Conservation (phyloP, 2,888 invertebrate species). For the Atethmia centrago region DNA sequence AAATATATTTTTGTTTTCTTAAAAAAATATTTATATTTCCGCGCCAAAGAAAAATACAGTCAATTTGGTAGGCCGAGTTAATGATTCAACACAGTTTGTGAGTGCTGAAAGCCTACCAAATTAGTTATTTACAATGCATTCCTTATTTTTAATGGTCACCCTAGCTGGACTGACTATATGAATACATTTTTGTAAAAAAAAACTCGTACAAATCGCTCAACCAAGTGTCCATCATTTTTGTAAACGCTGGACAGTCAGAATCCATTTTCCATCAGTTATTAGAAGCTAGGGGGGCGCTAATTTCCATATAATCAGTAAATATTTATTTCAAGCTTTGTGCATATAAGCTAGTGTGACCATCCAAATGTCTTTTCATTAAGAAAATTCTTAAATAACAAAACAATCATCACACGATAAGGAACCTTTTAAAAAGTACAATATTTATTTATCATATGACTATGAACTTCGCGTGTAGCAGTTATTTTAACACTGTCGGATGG, state of each 20-base stretch:
- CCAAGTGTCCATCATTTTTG: constrained; percentile 9
- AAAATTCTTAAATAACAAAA: constrained; percentile 83
- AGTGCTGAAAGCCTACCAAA: constrained; percentile 86
- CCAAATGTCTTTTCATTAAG: constrained; percentile 68
- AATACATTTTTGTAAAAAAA: constrained; percentile 34
- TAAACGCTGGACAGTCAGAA: constrained; percentile 14
- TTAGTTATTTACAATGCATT: constrained; percentile 89
- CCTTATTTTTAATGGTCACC: constrained; percentile 80
- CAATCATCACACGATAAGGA: constrained; percentile 87
- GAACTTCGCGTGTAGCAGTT: constrained; percentile 64
- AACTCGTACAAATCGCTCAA: background rate
- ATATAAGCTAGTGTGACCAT: constrained; percentile 78
- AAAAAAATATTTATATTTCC: constrained; percentile 51
- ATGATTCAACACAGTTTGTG: constrained; percentile 79
- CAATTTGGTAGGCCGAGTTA: constrained; percentile 84
- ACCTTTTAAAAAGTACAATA: constrained; percentile 85
- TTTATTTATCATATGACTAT: constrained; percentile 76
- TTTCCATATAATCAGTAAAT: constrained; percentile 69
- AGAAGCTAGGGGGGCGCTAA: background rate
- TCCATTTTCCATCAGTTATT: background rate
- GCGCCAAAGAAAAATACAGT: constrained; percentile 69
- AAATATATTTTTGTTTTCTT: constrained; percentile 49
- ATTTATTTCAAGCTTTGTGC: constrained; percentile 75
- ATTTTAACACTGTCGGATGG: background rate
- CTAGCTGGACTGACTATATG: constrained; percentile 73